Base-by-base conservation (phyloP, 2,888 invertebrate genomes). In the Meiosimyza platycephala region DNA sequence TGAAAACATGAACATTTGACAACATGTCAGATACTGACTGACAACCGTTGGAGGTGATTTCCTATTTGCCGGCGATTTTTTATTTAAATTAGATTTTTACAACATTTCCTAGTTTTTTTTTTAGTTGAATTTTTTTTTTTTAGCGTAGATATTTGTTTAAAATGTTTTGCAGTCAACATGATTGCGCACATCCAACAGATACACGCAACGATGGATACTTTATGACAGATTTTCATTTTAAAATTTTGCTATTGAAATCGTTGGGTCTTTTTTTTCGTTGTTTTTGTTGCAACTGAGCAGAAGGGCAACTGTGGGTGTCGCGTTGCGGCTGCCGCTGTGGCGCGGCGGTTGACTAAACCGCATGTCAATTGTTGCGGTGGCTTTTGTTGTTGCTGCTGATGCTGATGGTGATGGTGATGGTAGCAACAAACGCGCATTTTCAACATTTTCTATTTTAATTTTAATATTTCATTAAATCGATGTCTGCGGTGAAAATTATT, bases 401-500 rank as follows among this genome's bases (percentile, higher is more conserved):
- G 55, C 47, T 66, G 66, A 18, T 40, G 11, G n/a, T 69, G 62
- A 7, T 66, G 54, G 1, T 28, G 54, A 40, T 54, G 66, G 9
- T 40, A 40, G 48, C 18, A 40, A 40, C 9, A 40, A 40, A 40
- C 12, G 51, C 51, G 28, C 64, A 22, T 51, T 64, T 63, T 47
- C 48, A 16, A 18, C 13, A 33, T 12, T 48, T 64, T 50, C 64
- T 48, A 64, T 64, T 50, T 64, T 22, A 64, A 51, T 64, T 48
- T 64, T 63, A 63, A 63, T 57, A 67, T 76, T 75, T 76, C 74
- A 76, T 79, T 77, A 78, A 79, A 78, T 78, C 77, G 78, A 79
- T 75, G 78, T 79, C 78, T 79, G 79, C 78, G 78, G 78, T 78
- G 77, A 76, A 78, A 78, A 79, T 79, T 76, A 79, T 79, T 78